Conservation (phyloP, 2,797 vertebrate genomes). For the Coregonus suidteri region DNA sequence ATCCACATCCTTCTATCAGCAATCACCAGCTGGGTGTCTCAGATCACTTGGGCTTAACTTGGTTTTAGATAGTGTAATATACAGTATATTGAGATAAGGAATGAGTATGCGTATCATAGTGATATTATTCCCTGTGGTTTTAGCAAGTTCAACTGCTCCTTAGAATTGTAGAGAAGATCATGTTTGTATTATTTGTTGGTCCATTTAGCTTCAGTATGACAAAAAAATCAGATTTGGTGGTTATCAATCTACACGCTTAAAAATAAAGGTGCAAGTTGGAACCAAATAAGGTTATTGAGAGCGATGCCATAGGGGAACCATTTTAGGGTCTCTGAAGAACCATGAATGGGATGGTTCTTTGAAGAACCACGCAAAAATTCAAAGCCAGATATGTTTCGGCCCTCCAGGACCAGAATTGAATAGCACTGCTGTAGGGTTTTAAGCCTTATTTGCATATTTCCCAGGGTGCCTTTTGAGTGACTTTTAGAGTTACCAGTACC, state of each 20-base stretch:
- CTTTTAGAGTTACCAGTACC: too few species aligned
- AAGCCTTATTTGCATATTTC: too few species aligned
- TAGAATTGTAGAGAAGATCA: not conserved
- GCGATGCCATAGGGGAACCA: too few species aligned
- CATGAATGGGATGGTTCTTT: too few species aligned
- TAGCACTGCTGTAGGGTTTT: too few species aligned
- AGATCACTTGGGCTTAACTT: conserved; percentile 12
- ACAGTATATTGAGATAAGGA: not conserved
- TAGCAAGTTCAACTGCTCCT: not conserved
- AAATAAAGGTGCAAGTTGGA: too few species aligned
- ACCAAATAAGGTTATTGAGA: too few species aligned
- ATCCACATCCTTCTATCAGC: conserved; percentile 12
- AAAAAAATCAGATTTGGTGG: not conserved
- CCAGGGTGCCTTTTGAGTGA: too few species aligned
- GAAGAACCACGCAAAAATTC: too few species aligned
- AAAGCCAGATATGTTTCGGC: too few species aligned
- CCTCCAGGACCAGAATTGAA: too few species aligned
- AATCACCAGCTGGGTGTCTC: not conserved
- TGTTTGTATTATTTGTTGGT: not conserved
- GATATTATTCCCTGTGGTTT: not conserved
- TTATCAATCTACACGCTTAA: not conserved
- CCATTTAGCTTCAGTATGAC: not conserved
- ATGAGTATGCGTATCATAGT: not conserved
- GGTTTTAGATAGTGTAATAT: not conserved
- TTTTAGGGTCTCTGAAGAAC: too few species aligned